Conservation (phyloP, 2,888 invertebrate species). For the Cybosia mesomella region DNA sequence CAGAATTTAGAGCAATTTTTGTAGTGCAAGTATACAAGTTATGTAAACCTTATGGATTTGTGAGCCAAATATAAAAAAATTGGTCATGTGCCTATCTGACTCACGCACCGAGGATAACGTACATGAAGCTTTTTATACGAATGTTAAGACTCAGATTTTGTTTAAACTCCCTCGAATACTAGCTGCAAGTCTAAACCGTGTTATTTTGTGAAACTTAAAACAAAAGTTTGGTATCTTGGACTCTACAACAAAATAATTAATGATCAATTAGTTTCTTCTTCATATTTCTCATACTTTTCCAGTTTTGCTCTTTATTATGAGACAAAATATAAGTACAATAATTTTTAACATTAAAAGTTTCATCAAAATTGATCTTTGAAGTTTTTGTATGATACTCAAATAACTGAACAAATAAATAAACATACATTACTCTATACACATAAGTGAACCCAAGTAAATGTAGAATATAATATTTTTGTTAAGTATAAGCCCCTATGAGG, state of each 20-base stretch:
- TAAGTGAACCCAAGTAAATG: too few species aligned
- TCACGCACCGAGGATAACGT: background rate
- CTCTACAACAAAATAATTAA: background rate
- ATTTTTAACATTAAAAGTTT: background rate
- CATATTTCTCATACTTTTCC: background rate
- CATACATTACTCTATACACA: too few species aligned
- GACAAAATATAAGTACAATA: background rate
- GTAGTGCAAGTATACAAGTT: background rate
- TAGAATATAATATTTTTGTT: too few species aligned
- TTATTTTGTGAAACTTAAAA: background rate
- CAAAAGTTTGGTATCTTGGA: background rate
- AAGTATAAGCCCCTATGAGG: too few species aligned
- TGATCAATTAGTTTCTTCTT: background rate
- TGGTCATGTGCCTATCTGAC: slow-evolving; percentile 6
- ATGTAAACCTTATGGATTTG: background rate
- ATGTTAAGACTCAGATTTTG: background rate
- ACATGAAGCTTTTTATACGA: background rate
- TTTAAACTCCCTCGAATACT: background rate
- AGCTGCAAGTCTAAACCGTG: background rate
- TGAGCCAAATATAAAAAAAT: slow-evolving; percentile 3
- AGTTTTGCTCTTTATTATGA: background rate
- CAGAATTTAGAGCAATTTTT: background rate
- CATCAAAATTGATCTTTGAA: background rate
- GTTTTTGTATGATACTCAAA: background rate
- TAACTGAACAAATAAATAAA: background rate